These are phyloP conservation scores for Periplaneta americana DNA, from an alignment of 1,140 invertebrate genomes.

Conservation along the genomic window DNA sequence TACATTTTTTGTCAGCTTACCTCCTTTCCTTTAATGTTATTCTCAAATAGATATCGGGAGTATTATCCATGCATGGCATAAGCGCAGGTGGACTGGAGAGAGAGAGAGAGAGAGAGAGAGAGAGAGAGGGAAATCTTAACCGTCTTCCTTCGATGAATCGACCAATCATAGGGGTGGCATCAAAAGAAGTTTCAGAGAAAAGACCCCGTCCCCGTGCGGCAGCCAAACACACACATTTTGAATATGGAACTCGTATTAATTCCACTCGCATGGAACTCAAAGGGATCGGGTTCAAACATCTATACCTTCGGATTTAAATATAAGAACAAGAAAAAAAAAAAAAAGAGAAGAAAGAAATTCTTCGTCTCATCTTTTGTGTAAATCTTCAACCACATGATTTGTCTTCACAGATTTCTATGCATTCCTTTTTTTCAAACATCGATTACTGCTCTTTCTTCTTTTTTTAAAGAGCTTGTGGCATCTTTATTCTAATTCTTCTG, in stretches of 20 bases:
- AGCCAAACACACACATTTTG: not conserved
- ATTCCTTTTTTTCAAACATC: not conserved
- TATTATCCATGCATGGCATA: not conserved
- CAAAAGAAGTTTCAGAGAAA: not conserved
- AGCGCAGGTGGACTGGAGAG: not conserved
- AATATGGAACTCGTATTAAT: not conserved
- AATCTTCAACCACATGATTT: not conserved
- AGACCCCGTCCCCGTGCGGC: not conserved
- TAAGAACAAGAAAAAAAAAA: not conserved
- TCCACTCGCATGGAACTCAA: not conserved
- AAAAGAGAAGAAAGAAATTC: not conserved
- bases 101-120: no score
- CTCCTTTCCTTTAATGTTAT: not conserved
- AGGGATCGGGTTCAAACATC: not conserved
- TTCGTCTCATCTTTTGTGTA: not conserved
- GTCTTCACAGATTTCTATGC: not conserved
- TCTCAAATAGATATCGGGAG: not conserved
- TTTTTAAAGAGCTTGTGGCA: not conserved
- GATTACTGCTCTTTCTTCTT: not conserved
- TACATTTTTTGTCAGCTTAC: no score
- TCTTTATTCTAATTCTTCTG: not conserved
- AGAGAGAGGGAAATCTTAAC: not conserved
- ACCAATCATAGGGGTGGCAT: not conserved
- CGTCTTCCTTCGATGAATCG: not conserved
- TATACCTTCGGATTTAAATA: not conserved